Evolutionary conservation across 2,888 invertebrate genomes (phyloP).

Genomic region (Theretra japonica): DNA sequence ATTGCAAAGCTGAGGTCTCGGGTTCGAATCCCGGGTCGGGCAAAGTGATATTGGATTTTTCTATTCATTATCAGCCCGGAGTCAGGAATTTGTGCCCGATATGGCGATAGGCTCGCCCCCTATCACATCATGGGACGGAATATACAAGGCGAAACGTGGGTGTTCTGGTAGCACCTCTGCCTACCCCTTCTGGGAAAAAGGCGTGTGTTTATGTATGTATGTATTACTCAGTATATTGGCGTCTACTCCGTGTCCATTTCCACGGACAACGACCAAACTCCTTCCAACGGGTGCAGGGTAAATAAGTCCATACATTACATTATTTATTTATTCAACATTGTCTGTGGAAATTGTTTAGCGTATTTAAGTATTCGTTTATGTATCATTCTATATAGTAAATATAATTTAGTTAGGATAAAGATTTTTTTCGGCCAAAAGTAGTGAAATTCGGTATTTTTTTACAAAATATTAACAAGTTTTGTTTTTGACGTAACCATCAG

Average conservation of each 20-base stretch:
- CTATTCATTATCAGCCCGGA: too few species aligned
- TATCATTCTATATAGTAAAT: slow-evolving; percentile 11
- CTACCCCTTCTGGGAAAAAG: too few species aligned
- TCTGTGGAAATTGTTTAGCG: slow-evolving; percentile 56
- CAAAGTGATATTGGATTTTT: too few species aligned
- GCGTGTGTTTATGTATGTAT: too few species aligned
- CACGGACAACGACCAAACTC: slow-evolving; percentile 53
- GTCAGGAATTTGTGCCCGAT: too few species aligned
- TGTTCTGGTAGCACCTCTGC: too few species aligned
- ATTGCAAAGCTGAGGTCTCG: too few species aligned
- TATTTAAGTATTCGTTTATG: slow-evolving; percentile 29
- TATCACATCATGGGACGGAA: too few species aligned
- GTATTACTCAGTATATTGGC: background rate
- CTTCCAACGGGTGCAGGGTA: slow-evolving; percentile 65
- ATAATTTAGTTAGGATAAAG: slow-evolving; percentile 7
- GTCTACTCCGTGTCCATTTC: slow-evolving; percentile 38
- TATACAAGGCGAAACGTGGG: too few species aligned
- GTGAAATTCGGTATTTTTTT: slow-evolving; percentile 1
- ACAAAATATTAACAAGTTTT: slow-evolving; percentile 9
- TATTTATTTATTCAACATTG: slow-evolving; percentile 52
- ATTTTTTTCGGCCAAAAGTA: slow-evolving; percentile 5
- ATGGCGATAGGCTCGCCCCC: too few species aligned
- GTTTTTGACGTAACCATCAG: slow-evolving; percentile 6
- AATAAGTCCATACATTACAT: slow-evolving; percentile 59
- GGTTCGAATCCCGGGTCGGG: too few species aligned